Conservation (phyloP, 2,888 invertebrate species). For the Drosophila paucipuncta region DNA sequence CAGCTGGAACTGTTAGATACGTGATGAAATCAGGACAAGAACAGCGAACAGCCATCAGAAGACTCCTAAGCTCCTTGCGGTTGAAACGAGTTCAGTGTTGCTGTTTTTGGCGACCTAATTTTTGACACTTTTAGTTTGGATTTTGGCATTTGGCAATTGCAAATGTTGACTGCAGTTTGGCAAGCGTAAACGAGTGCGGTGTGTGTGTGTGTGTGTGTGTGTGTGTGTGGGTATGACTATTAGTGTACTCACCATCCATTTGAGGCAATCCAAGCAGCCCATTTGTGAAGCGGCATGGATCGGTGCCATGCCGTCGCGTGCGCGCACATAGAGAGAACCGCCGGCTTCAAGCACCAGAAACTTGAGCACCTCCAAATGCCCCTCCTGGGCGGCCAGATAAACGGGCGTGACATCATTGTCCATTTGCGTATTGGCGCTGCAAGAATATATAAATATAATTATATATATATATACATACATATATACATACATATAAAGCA, state of each 20-base stretch:
- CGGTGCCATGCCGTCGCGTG: constrained; percentile 96
- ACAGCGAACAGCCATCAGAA: constrained; percentile 10
- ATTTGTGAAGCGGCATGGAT: constrained; percentile 96
- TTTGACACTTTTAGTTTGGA: not conserved
- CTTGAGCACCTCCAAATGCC: constrained; percentile 93
- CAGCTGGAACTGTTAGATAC: constrained; percentile 30
- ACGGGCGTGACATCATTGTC: constrained; percentile 96
- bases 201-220: not conserved
- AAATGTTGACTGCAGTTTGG: constrained; percentile 31
- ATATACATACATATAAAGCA: not conserved
- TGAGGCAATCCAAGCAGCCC: constrained; percentile 93
- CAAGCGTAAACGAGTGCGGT: constrained; percentile 3
- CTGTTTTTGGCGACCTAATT: constrained; percentile 12
- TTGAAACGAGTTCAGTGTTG: constrained; percentile 43
- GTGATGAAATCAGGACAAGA: constrained; percentile 37
- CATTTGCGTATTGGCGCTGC: constrained; percentile 95
- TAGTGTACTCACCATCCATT: constrained; percentile 92
- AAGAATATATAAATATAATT: constrained; percentile 57
- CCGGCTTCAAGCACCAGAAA: constrained; percentile 94
- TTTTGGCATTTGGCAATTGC: constrained; percentile 22
- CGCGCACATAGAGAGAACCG: constrained; percentile 92
- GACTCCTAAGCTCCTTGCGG: constrained; percentile 32
- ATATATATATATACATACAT: not conserved
- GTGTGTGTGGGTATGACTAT: not conserved
- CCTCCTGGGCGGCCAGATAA: constrained; percentile 95